These are phyloP conservation scores for Drosophila paulistorum DNA, from an alignment of 1,140 invertebrate species.

Conservation along the genomic window DNA sequence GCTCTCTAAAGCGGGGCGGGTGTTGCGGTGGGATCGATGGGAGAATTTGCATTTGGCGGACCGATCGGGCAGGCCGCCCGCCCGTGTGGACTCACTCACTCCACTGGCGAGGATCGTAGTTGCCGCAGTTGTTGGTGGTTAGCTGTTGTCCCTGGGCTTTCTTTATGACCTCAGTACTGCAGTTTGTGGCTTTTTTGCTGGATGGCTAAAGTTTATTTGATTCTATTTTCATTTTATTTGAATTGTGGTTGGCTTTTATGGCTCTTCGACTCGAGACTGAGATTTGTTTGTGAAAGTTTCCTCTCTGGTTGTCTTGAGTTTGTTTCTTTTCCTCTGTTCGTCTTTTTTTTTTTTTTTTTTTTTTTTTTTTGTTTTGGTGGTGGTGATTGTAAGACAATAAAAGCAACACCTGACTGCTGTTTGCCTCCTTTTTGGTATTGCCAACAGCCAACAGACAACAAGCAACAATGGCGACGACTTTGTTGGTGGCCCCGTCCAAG, in stretches of 20 bases:
- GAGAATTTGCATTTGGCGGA: slow-evolving; percentile 71
- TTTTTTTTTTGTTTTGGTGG: slow-evolving; percentile 7
- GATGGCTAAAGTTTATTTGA: slow-evolving; percentile 70
- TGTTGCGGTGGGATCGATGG: background rate
- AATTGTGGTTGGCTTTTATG: slow-evolving; percentile 77
- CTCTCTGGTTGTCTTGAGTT: background rate
- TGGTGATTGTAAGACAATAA: slow-evolving; percentile 81
- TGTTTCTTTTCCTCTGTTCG: background rate
- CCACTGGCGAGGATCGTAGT: slow-evolving; percentile 14
- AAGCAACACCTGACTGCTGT: slow-evolving; percentile 81
- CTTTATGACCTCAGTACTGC: slow-evolving; percentile 67
- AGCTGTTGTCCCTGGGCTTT: slow-evolving; percentile 59
- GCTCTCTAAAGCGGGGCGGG: background rate
- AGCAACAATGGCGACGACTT: slow-evolving; percentile 71
- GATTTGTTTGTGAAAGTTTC: slow-evolving; percentile 66
- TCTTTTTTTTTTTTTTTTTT: background rate
- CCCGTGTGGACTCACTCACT: slow-evolving; percentile 28
- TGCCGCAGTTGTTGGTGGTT: background rate
- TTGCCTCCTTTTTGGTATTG: slow-evolving; percentile 30
- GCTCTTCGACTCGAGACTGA: slow-evolving; percentile 47
- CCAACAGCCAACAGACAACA: slow-evolving; percentile 12
- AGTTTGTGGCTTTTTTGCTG: slow-evolving; percentile 61
- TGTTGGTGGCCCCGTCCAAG: slow-evolving; percentile 54
- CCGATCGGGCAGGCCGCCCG: too few relatives aligned
- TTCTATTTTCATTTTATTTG: slow-evolving; percentile 81